Conservation (phyloP, 2,797 vertebrate genomes). For the Coendou prehensilis region DNA sequence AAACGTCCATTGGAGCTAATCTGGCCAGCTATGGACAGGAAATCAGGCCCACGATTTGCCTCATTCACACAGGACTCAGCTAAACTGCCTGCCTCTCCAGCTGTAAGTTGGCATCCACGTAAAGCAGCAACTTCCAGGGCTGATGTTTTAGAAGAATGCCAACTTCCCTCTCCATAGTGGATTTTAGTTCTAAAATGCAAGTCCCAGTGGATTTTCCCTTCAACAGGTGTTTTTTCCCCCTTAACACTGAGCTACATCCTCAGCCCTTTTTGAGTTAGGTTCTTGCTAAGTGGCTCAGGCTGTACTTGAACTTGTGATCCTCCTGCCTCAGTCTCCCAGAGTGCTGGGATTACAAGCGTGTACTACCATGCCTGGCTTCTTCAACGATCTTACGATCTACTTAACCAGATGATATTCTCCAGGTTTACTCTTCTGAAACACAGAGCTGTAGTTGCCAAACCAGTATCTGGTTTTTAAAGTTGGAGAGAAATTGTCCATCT, state of each 20-base stretch:
- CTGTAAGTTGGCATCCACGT: not conserved
- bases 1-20: not conserved
- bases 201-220: not conserved
- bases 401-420: not conserved
- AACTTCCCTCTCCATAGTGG: not conserved
- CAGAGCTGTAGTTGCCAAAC: not conserved
- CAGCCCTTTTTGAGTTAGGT: not conserved
- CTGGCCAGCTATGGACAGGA: not conserved
- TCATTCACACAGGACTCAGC: not conserved
- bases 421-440: conserved; percentile 32
- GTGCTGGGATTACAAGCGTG: not conserved
- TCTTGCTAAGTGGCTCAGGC: not conserved
- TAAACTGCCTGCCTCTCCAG: not conserved
- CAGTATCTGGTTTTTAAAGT: conserved; percentile 30
- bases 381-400: not conserved
- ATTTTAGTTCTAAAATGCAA: conserved; percentile 20
- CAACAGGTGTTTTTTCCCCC: not conserved
- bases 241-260: not conserved
- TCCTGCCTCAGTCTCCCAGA: not conserved
- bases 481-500: not conserved
- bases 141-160: not conserved
- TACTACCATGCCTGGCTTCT: not conserved
- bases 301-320: not conserved
- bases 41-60: not conserved
- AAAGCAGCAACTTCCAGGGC: not conserved